These are phyloP conservation scores for Elaphurus davidianus DNA, from an alignment of 2,113 vertebrate species.

Conservation along the genomic window DNA sequence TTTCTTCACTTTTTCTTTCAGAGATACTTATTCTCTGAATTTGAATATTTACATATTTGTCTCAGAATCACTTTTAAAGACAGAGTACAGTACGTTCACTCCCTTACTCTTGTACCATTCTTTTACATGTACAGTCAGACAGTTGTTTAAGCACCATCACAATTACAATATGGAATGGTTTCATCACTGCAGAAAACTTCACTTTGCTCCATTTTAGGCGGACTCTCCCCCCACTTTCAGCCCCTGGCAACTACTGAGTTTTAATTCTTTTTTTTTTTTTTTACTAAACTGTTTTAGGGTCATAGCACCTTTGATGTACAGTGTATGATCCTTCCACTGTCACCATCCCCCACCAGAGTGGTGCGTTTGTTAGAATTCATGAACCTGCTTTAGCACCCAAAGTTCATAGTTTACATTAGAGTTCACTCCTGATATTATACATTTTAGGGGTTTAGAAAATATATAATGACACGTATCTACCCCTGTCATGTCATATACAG, in stretches of 20 bases:
- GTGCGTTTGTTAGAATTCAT: background rate
- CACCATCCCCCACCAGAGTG: background rate
- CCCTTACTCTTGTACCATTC: background rate
- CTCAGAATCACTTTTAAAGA: background rate
- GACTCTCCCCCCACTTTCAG: too few relatives aligned
- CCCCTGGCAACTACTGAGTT: background rate
- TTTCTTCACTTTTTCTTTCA: background rate
- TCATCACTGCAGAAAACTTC: background rate
- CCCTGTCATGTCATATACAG: background rate
- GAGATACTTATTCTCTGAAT: background rate
- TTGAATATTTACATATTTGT: background rate
- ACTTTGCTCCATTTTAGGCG: background rate
- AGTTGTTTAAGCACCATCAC: background rate
- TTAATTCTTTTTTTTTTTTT: background rate
- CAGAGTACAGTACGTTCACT: background rate
- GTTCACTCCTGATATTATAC: background rate
- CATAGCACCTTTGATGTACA: background rate
- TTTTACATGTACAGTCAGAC: background rate
- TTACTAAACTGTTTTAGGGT: background rate
- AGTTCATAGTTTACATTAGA: background rate
- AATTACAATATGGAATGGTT: background rate
- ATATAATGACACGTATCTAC: background rate
- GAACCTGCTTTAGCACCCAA: background rate
- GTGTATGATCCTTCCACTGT: background rate
- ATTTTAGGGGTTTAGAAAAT: background rate